Evolutionary conservation across 64 coral and sea anemone species (phyloP).

Genomic region (Porites lutea): DNA sequence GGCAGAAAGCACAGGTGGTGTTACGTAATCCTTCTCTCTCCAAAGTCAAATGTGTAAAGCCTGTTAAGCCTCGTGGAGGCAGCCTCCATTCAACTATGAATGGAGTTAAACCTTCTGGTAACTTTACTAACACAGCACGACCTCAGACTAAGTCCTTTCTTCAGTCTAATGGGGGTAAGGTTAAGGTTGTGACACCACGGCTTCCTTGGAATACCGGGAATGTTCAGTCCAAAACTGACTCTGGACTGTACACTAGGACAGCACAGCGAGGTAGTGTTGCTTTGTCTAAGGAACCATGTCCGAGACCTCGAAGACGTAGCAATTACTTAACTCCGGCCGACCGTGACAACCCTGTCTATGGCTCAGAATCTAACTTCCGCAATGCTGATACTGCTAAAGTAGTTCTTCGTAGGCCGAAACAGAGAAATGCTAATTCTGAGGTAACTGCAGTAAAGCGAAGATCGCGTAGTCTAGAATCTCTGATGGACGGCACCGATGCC

Average conservation of each 20-base stretch:
- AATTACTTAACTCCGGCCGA: conserved; percentile 42
- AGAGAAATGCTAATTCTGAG: conserved; percentile 61
- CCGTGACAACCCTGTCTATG: conserved; percentile 35
- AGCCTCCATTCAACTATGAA: conserved; percentile 44
- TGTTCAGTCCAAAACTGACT: conserved; percentile 80
- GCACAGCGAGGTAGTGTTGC: conserved; percentile 24
- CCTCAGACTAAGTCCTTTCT: conserved; percentile 63
- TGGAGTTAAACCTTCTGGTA: conserved; percentile 43
- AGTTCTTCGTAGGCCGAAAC: conserved; percentile 73
- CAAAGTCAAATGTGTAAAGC: conserved; percentile 88
- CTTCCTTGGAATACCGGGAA: conserved; percentile 88
- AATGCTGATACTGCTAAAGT: conserved; percentile 51
- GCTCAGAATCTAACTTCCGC: conserved; percentile 13
- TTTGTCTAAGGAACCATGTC: conserved; percentile 12
- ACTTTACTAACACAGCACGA: conserved; percentile 15
- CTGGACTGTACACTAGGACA: conserved; percentile 48
- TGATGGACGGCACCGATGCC: conserved; percentile 66
- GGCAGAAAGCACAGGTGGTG: conserved; percentile 98
- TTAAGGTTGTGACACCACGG: conserved; percentile 86
- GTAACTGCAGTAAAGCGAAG: conserved; percentile 64
- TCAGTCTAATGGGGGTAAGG: conserved; percentile 71
- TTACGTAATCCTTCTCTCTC: conserved; percentile 77
- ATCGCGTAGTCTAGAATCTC: conserved; percentile 90
- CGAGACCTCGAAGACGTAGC: conserved; percentile 52
- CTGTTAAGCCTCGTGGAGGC: conserved; percentile 81